Evolutionary conservation across 2,797 vertebrate genomes (phyloP), one percentile per base, ranked within the genome.

Genomic region (Muraenolepis orangiensis): DNA sequence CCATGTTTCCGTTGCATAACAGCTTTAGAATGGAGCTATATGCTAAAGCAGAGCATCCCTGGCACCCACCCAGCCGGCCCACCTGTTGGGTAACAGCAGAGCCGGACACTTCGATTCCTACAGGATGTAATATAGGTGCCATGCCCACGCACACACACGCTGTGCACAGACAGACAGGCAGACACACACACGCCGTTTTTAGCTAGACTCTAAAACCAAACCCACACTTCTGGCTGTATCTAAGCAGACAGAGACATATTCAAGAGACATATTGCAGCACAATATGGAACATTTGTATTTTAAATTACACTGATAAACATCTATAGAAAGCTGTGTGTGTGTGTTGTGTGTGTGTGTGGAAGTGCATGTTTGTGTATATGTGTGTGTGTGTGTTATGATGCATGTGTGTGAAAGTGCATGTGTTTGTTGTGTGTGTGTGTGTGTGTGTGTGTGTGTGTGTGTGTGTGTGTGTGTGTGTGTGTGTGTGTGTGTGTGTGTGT

Each of bases 331-430:
- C 18, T 61, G 51, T 61, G 51, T n/a, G 18, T 61, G 51, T 11
- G 8, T 26, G 12, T 4, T 28, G 36, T 23, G n/a, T 64, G 6
- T 16, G 51, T 64, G 51, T 36, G 38, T 61, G 26, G n/a, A 16
- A 30, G 61, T 67, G 61, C 38, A 73, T 67, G 66, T 74, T 40
- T 73, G 14, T 74, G 31, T 40, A n/a, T 72, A 11, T 74, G 12
- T 73, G 70, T 51, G 70, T 71, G 30, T 72, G 73, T 66, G 18
- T 64, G n/a, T n/a, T n/a, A n/a, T n/a, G n/a, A n/a, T n/a, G n/a
- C n/a, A n/a, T n/a, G n/a, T n/a, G n/a, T n/a, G n/a, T n/a, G n/a
- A n/a, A n/a, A n/a, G 28, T 71, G 38, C 66, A 31, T 70, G 67
- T 71, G 31, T 61, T 5, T 38, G 29, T 72, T 57, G 71, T 61